Conservation (phyloP, 2,113 vertebrate species). For the Chaetodon trifascialis region DNA sequence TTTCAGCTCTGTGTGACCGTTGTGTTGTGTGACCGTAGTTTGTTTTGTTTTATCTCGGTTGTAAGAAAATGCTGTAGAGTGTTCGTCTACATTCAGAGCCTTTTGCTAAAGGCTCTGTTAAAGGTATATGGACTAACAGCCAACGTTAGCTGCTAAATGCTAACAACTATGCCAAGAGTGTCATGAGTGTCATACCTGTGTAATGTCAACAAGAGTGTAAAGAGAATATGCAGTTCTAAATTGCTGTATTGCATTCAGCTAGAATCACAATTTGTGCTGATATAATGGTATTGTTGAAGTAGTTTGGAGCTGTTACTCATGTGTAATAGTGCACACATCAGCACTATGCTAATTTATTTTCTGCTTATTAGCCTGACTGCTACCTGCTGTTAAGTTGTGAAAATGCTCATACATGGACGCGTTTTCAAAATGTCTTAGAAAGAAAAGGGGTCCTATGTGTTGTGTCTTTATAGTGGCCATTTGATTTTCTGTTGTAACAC, state of each 20-base stretch:
- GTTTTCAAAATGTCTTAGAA: neutral
- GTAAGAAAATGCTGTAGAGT: accelerated
- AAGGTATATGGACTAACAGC: slow-evolving; percentile 1
- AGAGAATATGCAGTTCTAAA: neutral
- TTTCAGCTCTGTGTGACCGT: neutral
- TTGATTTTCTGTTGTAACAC: slow-evolving; percentile 7
- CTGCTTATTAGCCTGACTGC: neutral
- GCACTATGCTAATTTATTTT: neutral
- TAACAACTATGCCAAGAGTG: slow-evolving; percentile 29
- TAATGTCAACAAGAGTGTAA: neutral
- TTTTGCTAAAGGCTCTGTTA: neutral
- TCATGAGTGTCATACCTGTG: neutral
- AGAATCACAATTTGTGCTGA: accelerated
- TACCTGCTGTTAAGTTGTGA: neutral
- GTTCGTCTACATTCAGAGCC: neutral
- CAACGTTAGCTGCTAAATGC: slow-evolving; percentile 55
- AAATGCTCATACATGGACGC: neutral
- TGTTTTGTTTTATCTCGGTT: neutral
- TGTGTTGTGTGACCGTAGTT: neutral
- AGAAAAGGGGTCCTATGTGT: neutral
- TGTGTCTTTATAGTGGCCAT: neutral
- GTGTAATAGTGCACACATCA: neutral
- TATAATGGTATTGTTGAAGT: neutral
- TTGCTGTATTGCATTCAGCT: neutral
- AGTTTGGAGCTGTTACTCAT: neutral